These are phyloP conservation scores for Aplysia californica DNA, from an alignment of 1,140 invertebrate genomes.

Conservation along the genomic window DNA sequence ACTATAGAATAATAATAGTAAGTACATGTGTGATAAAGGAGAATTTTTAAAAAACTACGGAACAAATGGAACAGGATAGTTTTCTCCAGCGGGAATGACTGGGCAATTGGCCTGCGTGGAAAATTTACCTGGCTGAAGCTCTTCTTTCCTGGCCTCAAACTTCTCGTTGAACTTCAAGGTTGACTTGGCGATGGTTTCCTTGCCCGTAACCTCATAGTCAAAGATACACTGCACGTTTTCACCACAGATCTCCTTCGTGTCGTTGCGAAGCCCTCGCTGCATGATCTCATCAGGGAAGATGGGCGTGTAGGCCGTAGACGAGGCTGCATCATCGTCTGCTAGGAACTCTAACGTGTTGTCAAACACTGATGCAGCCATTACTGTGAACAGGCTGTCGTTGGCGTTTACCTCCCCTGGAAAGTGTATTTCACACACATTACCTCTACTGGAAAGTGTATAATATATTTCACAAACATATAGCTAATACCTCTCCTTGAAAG, in stretches of 20 bases:
- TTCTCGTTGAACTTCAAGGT: slow-evolving; percentile 50
- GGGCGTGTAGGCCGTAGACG: neutral
- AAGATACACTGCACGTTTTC: slow-evolving; percentile 51
- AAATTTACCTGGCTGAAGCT: slow-evolving; percentile 52
- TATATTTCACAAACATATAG: too few species aligned
- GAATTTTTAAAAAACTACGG: too few species aligned
- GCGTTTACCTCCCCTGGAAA: slow-evolving; percentile 31
- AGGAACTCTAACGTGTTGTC: neutral
- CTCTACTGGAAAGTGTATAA: too few species aligned
- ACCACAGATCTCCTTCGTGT: slow-evolving; percentile 45
- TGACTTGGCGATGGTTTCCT: slow-evolving; percentile 44
- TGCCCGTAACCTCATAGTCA: slow-evolving; percentile 52
- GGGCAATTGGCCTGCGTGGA: too few species aligned
- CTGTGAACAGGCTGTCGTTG: slow-evolving; percentile 35
- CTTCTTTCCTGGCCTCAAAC: slow-evolving; percentile 44
- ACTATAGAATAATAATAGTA: too few species aligned
- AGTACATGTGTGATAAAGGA: too few species aligned
- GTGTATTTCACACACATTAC: too few species aligned
- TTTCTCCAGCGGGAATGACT: too few species aligned
- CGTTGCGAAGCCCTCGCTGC: slow-evolving; percentile 26
- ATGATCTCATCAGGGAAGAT: slow-evolving; percentile 20
- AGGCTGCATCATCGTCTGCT: neutral
- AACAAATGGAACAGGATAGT: too few species aligned
- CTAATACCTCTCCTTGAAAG: too few species aligned
- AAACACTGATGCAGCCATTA: neutral